These are phyloP conservation scores for Engraulis encrasicolus DNA, from an alignment of 2,113 vertebrate genomes.

Conservation along the genomic window DNA sequence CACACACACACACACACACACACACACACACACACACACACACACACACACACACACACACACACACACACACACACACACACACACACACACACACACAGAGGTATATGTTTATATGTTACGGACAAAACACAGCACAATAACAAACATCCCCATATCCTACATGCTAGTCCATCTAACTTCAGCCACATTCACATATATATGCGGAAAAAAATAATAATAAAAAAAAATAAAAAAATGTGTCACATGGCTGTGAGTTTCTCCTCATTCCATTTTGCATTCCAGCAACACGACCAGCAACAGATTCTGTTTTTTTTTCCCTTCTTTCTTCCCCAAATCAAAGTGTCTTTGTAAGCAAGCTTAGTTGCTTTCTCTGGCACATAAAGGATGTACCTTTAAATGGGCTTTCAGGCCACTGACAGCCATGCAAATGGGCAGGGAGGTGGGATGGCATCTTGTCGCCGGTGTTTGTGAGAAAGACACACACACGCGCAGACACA, in stretches of 20 bases:
- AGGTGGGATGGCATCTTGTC: constrained; percentile 81
- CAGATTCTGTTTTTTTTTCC: constrained; percentile 77
- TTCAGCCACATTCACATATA: neutral
- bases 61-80: neutral
- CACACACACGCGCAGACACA: too few relatives aligned
- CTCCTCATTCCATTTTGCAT: constrained; percentile 72
- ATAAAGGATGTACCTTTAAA: constrained; percentile 85
- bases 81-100: neutral
- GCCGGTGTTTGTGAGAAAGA: constrained; percentile 81
- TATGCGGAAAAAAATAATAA: constrained; percentile 5
- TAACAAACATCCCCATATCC: neutral
- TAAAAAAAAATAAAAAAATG: constrained; percentile 37
- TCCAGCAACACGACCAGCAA: constrained; percentile 64
- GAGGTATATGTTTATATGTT: too few relatives aligned
- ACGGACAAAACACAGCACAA: too few relatives aligned
- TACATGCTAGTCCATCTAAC: neutral
- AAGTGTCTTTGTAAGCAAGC: constrained; percentile 79
- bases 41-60: neutral
- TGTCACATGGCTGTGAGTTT: constrained; percentile 65
- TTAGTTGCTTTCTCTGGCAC: constrained; percentile 78
- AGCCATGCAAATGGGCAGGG: constrained; percentile 81
- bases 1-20: neutral
- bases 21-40: neutral
- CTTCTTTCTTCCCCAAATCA: constrained; percentile 78
- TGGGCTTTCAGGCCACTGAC: constrained; percentile 79